Conservation (phyloP, 2,113 vertebrate genomes). For the Labrus mixtus region DNA sequence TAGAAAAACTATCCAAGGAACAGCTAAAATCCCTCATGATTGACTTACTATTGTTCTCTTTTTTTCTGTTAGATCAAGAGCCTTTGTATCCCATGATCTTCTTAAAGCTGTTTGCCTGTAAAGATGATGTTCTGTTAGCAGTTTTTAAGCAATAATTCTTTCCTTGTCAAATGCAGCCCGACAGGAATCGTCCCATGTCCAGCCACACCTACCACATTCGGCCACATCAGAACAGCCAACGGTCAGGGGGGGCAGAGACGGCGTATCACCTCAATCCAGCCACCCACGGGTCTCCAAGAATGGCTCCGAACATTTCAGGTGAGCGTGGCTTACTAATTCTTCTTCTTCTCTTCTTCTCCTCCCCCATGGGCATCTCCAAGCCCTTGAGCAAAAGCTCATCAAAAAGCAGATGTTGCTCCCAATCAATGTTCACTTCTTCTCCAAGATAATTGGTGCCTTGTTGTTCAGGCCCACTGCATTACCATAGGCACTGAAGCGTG, state of each 20-base stretch:
- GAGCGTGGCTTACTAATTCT: constrained; percentile 30
- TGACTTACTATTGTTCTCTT: not conserved
- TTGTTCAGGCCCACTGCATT: constrained; percentile 69
- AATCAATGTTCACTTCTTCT: constrained; percentile 71
- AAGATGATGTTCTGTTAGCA: not conserved
- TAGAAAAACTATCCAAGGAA: not conserved
- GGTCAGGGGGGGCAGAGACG: constrained; percentile 97
- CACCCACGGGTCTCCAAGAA: constrained; percentile 96
- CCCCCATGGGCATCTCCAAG: not conserved
- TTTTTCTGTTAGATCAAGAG: not conserved
- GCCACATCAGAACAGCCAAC: constrained; percentile 96
- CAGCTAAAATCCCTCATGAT: not conserved
- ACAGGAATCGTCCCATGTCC: constrained; percentile 97
- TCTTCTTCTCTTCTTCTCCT: not conserved
- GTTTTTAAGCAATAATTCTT: not conserved
- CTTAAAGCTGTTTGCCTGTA: not conserved
- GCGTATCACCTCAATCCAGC: constrained; percentile 96
- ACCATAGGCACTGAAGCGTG: constrained; percentile 71
- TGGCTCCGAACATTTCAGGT: constrained; percentile 99
- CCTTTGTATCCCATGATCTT: not conserved
- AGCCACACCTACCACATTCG: constrained; percentile 97
- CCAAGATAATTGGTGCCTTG: constrained; percentile 76
- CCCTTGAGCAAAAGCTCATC: constrained; percentile 62
- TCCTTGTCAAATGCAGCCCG: constrained; percentile 81
- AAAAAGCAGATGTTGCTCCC: constrained; percentile 71